Evolutionary conservation across 2,888 invertebrate genomes (phyloP).

Genomic region (Aphidoletes aphidimyza): DNA sequence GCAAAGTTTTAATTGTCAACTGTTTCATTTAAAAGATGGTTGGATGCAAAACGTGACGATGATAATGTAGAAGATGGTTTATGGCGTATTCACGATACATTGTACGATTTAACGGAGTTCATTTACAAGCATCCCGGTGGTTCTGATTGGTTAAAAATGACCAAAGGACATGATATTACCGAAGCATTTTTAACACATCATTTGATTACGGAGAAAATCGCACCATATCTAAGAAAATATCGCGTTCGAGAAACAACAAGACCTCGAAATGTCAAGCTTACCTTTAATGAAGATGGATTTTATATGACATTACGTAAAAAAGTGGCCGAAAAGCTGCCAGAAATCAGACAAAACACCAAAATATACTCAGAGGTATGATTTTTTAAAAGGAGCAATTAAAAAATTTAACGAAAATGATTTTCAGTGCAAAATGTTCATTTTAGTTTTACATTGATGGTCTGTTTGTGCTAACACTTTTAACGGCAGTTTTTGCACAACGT

Average conservation of each 20-base stretch:
- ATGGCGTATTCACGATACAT: conserved; percentile 79
- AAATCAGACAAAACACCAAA: conserved; percentile 66
- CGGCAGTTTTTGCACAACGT: conserved; percentile 64
- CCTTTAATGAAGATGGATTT: conserved; percentile 79
- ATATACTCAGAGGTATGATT: conserved; percentile 51
- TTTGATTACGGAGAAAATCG: conserved; percentile 69
- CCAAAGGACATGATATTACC: conserved; percentile 83
- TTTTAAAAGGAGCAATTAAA: no score
- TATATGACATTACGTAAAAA: conserved; percentile 76
- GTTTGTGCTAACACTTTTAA: conserved; percentile 63
- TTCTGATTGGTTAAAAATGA: conserved; percentile 76
- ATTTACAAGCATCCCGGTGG: conserved; percentile 87
- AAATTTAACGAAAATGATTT: no score
- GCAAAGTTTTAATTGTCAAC: not conserved
- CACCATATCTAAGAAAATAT: conserved; percentile 73
- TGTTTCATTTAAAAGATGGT: conserved; percentile 68
- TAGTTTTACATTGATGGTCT: conserved; percentile 66
- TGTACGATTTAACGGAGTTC: conserved; percentile 88
- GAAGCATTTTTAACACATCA: conserved; percentile 83
- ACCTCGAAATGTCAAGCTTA: conserved; percentile 77
- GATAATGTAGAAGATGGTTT: conserved; percentile 79
- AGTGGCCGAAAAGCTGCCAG: conserved; percentile 69
- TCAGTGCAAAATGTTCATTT: no score
- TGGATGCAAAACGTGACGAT: conserved; percentile 73
- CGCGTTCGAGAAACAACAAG: conserved; percentile 73